Percentiles rank a stretch among this genome's conserved stretches.
Conservation (phyloP, 1,140 invertebrate species). For the Ceratina calcarata region DNA sequence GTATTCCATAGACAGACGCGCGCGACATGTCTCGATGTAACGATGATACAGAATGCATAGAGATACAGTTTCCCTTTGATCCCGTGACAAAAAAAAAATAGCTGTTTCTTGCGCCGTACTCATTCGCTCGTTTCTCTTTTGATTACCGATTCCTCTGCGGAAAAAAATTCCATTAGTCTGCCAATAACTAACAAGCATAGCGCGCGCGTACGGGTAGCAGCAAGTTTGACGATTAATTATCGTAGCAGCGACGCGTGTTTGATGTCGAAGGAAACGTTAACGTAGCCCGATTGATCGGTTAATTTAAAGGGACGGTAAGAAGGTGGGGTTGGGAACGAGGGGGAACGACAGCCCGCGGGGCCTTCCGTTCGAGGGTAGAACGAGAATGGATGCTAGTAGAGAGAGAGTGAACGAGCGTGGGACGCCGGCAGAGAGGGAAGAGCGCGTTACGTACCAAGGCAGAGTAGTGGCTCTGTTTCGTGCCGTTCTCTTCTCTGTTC, state of each 20-base stretch:
- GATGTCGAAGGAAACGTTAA: slow-evolving; percentile 71
- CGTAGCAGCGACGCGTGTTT: slow-evolving; percentile 76
- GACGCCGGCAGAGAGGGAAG: slow-evolving; percentile 51
- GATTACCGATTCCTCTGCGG: slow-evolving; percentile 49
- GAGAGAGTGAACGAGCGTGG: background rate
- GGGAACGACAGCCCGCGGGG: slow-evolving; percentile 57
- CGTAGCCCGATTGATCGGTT: slow-evolving; percentile 77
- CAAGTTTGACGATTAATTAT: slow-evolving; percentile 76
- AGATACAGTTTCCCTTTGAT: slow-evolving; percentile 43
- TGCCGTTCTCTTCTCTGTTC: slow-evolving; percentile 73
- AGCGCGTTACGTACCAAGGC: slow-evolving; percentile 63
- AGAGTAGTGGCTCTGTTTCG: slow-evolving; percentile 72
- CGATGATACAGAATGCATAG: slow-evolving; percentile 23
- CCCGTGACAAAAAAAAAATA: slow-evolving; percentile 58
- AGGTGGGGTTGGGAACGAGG: slow-evolving; percentile 42
- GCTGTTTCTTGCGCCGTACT: slow-evolving; percentile 19
- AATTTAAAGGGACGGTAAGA: slow-evolving; percentile 77
- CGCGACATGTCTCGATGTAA: slow-evolving; percentile 15
- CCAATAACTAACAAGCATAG: slow-evolving; percentile 56
- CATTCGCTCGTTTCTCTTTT: slow-evolving; percentile 12
- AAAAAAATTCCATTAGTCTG: slow-evolving; percentile 63
- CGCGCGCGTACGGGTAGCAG: slow-evolving; percentile 15
- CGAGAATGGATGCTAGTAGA: slow-evolving; percentile 13
- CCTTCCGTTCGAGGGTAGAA: slow-evolving; percentile 37
- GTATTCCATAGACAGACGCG: slow-evolving; percentile 3